phyloP scores from a whole-genome alignment of 2,888 invertebrate genomes.

The Polydrusus pterygomalis region DNA sequence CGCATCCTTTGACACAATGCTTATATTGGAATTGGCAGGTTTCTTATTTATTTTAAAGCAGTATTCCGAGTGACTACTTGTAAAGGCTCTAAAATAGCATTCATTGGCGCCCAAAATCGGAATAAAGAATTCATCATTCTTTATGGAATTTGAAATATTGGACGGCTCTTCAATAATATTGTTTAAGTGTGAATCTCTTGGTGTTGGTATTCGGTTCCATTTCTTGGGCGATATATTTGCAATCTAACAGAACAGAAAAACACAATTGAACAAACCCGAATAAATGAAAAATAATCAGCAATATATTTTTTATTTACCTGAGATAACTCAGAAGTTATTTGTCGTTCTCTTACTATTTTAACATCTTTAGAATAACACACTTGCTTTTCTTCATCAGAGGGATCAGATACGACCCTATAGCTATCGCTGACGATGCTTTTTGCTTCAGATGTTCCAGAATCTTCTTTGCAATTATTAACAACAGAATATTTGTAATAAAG shows the following conservation, averaged over 20 bases:
- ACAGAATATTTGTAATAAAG: slow-evolving; percentile 60
- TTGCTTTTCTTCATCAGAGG: slow-evolving; percentile 43
- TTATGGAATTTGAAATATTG: slow-evolving; percentile 33
- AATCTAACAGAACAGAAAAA: not conserved
- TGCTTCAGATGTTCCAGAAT: slow-evolving; percentile 49
- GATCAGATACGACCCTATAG: slow-evolving; percentile 52
- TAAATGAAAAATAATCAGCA: not conserved
- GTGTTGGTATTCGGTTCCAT: slow-evolving; percentile 36
- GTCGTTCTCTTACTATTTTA: not conserved
- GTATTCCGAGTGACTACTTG: slow-evolving; percentile 58
- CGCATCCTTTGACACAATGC: slow-evolving; percentile 31
- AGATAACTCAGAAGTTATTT: not conserved
- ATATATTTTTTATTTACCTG: slow-evolving; percentile 8
- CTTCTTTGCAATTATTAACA: slow-evolving; percentile 40
- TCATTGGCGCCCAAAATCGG: slow-evolving; percentile 23
- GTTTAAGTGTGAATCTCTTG: slow-evolving; percentile 51
- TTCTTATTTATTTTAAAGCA: slow-evolving; percentile 52
- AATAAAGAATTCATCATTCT: slow-evolving; percentile 36
- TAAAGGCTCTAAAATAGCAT: slow-evolving; percentile 53
- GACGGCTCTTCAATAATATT: slow-evolving; percentile 57
- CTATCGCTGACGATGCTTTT: slow-evolving; percentile 58
- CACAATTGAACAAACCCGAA: not conserved
- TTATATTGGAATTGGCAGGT: slow-evolving; percentile 39
- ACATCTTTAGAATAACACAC: not conserved
- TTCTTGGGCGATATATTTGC: slow-evolving; percentile 13